These are phyloP conservation scores for Poicephalus meyeri DNA, from an alignment of 2,113 vertebrate genomes.

Conservation along the genomic window DNA sequence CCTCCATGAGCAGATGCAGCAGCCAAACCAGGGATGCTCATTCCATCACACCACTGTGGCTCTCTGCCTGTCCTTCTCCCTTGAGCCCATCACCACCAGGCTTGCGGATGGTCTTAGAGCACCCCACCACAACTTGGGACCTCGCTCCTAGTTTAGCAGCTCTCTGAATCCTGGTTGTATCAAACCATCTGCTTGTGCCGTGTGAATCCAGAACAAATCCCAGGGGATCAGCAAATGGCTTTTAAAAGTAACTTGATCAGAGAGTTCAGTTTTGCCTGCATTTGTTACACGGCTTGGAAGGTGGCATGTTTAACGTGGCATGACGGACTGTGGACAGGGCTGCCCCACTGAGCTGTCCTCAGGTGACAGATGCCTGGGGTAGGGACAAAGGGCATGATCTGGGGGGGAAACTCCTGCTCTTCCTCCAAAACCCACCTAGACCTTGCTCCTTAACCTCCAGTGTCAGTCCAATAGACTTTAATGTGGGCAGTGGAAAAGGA, in stretches of 20 bases:
- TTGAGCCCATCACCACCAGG: accelerated
- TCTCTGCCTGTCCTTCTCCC: neutral
- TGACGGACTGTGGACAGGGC: accelerated
- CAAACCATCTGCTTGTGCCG: neutral
- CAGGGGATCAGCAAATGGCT: neutral
- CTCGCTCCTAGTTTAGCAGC: accelerated
- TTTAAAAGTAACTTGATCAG: neutral
- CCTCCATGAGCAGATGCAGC: accelerated
- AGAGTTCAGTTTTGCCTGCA: neutral
- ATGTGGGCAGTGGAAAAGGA: neutral
- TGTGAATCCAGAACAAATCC: slow-evolving; percentile 1
- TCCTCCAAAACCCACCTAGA: neutral
- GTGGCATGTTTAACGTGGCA: neutral
- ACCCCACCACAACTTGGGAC: neutral
- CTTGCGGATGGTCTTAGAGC: neutral
- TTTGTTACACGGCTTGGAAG: neutral
- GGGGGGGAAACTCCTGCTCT: neutral
- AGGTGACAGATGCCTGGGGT: neutral
- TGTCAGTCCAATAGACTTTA: neutral
- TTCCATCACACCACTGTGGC: accelerated
- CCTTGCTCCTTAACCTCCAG: neutral
- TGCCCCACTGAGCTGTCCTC: neutral
- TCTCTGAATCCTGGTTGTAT: accelerated
- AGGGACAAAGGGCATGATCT: neutral
- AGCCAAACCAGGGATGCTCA: neutral